Conservation (phyloP, 2,888 invertebrate genomes). For the Zygothrica quintamaculata region DNA sequence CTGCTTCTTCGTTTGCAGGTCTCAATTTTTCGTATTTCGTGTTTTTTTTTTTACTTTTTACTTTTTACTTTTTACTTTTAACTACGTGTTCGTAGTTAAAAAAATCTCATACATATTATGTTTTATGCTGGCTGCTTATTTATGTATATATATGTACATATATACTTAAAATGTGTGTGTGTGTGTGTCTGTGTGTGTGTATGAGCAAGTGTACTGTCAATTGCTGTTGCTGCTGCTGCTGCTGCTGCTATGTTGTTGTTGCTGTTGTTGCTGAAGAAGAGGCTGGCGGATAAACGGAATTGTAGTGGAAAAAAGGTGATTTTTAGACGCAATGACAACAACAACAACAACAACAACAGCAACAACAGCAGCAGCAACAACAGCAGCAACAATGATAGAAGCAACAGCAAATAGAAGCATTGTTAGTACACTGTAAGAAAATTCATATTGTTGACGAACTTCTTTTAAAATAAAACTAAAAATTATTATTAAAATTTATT, state of each 20-base stretch:
- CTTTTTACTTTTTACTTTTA: constrained; percentile 40
- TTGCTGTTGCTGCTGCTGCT: constrained; percentile 37
- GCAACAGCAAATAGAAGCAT: no score
- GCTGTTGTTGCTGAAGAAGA: no score
- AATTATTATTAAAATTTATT: no score
- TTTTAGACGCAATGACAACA: constrained; percentile 65
- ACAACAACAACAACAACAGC: constrained; percentile 21
- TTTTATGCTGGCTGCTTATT: constrained; percentile 58
- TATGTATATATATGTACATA: no score
- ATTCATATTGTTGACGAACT: no score
- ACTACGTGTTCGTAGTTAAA: constrained; percentile 77
- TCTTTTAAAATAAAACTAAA: no score
- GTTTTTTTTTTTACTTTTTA: constrained; percentile 21
- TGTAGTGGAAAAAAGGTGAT: constrained; percentile 62
- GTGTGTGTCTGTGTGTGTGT: constrained; percentile 11
- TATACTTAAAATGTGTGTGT: constrained; percentile 7
- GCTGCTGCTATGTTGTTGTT: no score
- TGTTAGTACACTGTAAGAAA: constrained; percentile 37
- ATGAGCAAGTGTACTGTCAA: constrained; percentile 11
- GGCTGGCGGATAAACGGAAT: constrained; percentile 62
- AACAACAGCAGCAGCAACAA: constrained; percentile 28
- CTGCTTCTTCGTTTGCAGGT: constrained; percentile 63
- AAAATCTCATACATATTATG: constrained; percentile 65
- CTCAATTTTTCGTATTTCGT: constrained; percentile 67
- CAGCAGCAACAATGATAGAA: constrained; percentile 38